Conservation (phyloP, 2,888 invertebrate species). For the Protonemura montana region DNA sequence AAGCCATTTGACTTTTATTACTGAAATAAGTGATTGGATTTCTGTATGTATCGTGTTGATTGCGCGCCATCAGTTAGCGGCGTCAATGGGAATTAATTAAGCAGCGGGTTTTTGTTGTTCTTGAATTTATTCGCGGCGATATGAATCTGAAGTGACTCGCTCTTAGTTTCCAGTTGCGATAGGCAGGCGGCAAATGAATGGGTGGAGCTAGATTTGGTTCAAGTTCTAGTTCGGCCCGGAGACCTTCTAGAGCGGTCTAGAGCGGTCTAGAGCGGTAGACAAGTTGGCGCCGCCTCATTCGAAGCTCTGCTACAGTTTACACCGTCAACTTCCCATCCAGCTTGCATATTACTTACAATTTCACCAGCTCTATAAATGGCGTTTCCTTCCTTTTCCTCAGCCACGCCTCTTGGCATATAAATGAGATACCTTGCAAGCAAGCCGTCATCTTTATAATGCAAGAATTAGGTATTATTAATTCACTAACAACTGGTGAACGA, state of each 20-base stretch:
- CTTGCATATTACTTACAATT: constrained; percentile 15
- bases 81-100: constrained; percentile 24
- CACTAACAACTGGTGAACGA: background rate
- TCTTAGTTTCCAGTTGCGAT: background rate
- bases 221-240: background rate
- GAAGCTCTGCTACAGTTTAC: background rate
- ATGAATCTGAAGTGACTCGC: background rate
- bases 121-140: constrained; percentile 3
- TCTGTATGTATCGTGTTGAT: background rate
- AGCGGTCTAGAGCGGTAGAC: background rate
- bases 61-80: background rate
- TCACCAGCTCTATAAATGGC: constrained; percentile 1
- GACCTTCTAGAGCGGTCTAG: background rate
- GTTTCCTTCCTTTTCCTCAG: constrained; percentile 21
- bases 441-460: background rate
- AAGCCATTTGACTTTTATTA: constrained; percentile 20
- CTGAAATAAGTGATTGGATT: background rate
- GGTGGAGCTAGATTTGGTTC: constrained; percentile 12
- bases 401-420: constrained; percentile 12
- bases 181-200: constrained; percentile 3
- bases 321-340: background rate
- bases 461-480: background rate
- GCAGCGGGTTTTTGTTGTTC: background rate
- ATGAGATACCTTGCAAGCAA: background rate
- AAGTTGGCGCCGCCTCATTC: background rate